Conservation (phyloP, 2,797 vertebrate genomes). For the Neopelma chrysocephalum region DNA sequence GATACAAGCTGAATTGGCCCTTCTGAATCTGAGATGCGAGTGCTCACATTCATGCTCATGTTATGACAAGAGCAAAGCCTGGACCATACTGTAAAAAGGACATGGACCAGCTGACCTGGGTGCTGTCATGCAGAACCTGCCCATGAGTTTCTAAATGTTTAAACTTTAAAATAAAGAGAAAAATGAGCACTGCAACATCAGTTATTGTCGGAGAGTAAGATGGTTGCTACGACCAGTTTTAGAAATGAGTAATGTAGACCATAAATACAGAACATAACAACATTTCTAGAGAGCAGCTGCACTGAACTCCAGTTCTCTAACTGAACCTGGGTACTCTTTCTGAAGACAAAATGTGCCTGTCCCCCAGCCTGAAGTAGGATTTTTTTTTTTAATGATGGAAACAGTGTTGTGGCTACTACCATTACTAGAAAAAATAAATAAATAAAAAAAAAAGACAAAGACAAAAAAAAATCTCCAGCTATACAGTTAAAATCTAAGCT, state of each 20-base stretch:
- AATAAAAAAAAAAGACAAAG: too few relatives aligned
- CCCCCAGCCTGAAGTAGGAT: neutral
- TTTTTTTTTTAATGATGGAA: neutral
- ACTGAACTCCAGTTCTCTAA: neutral
- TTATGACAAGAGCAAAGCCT: neutral
- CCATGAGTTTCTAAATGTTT: neutral
- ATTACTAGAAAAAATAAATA: neutral
- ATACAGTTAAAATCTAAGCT: neutral
- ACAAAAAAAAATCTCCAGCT: neutral
- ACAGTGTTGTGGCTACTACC: neutral
- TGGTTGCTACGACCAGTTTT: neutral
- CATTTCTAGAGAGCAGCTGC: neutral
- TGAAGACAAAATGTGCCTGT: neutral
- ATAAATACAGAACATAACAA: neutral
- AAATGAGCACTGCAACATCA: neutral
- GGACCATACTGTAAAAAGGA: fast-evolving
- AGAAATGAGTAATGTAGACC: neutral
- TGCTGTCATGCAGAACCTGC: neutral
- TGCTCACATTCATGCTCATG: neutral
- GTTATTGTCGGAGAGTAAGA: neutral
- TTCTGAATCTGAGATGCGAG: neutral
- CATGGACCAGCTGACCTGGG: neutral
- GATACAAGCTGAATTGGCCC: neutral
- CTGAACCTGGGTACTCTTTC: neutral
- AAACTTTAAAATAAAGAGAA: neutral